These are phyloP conservation scores for Streblospio benedicti DNA, from an alignment of 1,140 invertebrate genomes.

Conservation along the genomic window DNA sequence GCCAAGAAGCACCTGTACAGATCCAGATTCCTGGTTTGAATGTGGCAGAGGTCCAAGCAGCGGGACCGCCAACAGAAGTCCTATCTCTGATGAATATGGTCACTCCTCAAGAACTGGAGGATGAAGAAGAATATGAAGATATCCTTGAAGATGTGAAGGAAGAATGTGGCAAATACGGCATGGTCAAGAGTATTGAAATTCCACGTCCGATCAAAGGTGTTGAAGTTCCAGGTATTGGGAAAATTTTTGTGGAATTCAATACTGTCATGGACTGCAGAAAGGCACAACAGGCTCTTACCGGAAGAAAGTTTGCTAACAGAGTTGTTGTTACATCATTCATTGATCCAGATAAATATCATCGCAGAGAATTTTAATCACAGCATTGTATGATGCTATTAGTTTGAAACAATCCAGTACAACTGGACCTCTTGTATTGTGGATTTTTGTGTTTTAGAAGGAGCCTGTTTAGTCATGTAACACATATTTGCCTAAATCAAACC, in stretches of 20 bases:
- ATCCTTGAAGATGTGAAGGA: slow-evolving; percentile 97
- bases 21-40: slow-evolving; percentile 13
- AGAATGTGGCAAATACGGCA: slow-evolving; percentile 96
- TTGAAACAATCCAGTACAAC: no score
- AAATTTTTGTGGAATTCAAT: slow-evolving; percentile 1
- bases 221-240: not conserved
- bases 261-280: slow-evolving; percentile 90
- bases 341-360: slow-evolving; percentile 96
- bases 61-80: slow-evolving; percentile 58
- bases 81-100: slow-evolving; percentile 99
- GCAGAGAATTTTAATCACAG: slow-evolving; percentile 84
- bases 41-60: not conserved
- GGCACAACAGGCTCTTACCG: slow-evolving; percentile 93
- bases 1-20: no score
- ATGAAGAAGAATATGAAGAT: slow-evolving; percentile 85
- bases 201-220: slow-evolving; percentile 54
- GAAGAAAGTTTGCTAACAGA: slow-evolving; percentile 94
- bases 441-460: no score
- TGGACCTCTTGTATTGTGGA: no score
- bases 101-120: slow-evolving; percentile 88
- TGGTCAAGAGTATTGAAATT: slow-evolving; percentile 89
- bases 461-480: no score
- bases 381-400: no score
- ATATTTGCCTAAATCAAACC: no score
- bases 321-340: slow-evolving; percentile 98